Evolutionary conservation across 1,140 invertebrate species (phyloP).

Genomic region (Drosophila fuyamai): DNA sequence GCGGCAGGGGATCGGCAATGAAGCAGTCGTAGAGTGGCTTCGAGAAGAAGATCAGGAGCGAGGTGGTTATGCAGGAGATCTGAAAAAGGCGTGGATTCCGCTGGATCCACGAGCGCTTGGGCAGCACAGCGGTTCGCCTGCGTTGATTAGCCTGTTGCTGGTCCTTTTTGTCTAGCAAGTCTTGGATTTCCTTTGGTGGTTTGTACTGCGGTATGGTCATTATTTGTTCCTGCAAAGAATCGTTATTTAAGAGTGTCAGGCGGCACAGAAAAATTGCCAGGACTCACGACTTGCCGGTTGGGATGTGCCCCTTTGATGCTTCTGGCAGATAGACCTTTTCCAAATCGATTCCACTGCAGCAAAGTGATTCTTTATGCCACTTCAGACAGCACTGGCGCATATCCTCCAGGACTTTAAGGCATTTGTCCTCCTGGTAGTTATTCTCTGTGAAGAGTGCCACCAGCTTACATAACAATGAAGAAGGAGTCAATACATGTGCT

Average conservation of each 20-base stretch:
- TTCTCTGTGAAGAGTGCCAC: slow-evolving; percentile 86
- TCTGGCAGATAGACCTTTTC: slow-evolving; percentile 84
- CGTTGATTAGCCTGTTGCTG: slow-evolving; percentile 72
- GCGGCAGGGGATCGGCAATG: slow-evolving; percentile 73
- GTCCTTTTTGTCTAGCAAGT: slow-evolving; percentile 56
- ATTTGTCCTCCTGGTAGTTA: slow-evolving; percentile 88
- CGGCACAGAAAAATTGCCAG: neutral
- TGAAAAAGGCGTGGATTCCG: slow-evolving; percentile 86
- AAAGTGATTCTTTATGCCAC: slow-evolving; percentile 86
- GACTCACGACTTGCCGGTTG: slow-evolving; percentile 47
- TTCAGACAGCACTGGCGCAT: slow-evolving; percentile 88
- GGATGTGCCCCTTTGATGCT: slow-evolving; percentile 2
- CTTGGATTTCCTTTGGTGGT: slow-evolving; percentile 70
- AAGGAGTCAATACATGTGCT: slow-evolving; percentile 47
- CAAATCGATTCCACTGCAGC: slow-evolving; percentile 89
- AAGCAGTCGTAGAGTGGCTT: slow-evolving; percentile 90
- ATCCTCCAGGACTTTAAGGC: slow-evolving; percentile 87
- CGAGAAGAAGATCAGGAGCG: slow-evolving; percentile 87
- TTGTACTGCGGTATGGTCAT: slow-evolving; percentile 75
- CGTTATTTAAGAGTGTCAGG: neutral
- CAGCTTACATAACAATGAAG: slow-evolving; percentile 15
- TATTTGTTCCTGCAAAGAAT: slow-evolving; percentile 51
- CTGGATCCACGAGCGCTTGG: slow-evolving; percentile 84
- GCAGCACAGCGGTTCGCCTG: slow-evolving; percentile 66
- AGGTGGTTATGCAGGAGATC: slow-evolving; percentile 84